A percentile compares a stretch with the other conserved stretches of the same genome.
These are phyloP conservation scores for Monopterus albus DNA, from an alignment of 2,113 vertebrate genomes.

Conservation along the genomic window DNA sequence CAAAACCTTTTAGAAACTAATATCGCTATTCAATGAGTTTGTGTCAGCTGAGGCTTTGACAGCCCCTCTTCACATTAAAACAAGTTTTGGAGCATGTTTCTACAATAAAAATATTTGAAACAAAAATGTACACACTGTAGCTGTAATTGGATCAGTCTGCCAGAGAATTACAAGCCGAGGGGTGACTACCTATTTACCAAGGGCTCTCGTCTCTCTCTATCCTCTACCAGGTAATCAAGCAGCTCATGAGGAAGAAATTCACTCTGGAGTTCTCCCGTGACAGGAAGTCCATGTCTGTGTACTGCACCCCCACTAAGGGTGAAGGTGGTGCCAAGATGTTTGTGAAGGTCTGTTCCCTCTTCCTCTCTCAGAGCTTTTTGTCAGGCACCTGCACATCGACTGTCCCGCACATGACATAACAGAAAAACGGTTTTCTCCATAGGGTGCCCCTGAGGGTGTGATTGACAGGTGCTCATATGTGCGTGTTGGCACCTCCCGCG, in stretches of 20 bases:
- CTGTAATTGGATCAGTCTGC: too few relatives aligned
- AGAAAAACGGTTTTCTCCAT: not conserved
- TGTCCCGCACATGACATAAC: not conserved
- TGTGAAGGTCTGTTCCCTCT: constrained; percentile 83
- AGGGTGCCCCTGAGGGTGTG: constrained; percentile 89
- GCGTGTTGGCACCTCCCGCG: constrained; percentile 89
- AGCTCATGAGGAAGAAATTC: constrained; percentile 94
- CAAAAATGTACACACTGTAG: too few relatives aligned
- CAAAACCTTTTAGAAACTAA: too few relatives aligned
- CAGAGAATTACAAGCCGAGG: not conserved
- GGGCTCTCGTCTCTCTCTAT: not conserved
- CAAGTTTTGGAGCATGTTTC: too few relatives aligned
- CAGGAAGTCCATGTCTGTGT: constrained; percentile 96
- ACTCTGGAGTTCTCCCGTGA: constrained; percentile 95
- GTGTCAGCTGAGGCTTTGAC: too few relatives aligned
- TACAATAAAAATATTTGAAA: too few relatives aligned
- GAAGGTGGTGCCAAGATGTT: constrained; percentile 93
- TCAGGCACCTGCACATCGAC: not conserved
- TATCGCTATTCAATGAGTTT: too few relatives aligned
- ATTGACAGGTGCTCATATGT: constrained; percentile 92
- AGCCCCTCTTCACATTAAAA: too few relatives aligned
- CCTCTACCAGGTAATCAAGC: constrained; percentile 87
- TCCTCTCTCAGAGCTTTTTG: not conserved
- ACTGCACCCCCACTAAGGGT: constrained; percentile 89
- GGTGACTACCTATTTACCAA: not conserved